These are phyloP conservation scores for Agrotis exclamationis DNA, from an alignment of 2,888 invertebrate species.

Conservation along the genomic window DNA sequence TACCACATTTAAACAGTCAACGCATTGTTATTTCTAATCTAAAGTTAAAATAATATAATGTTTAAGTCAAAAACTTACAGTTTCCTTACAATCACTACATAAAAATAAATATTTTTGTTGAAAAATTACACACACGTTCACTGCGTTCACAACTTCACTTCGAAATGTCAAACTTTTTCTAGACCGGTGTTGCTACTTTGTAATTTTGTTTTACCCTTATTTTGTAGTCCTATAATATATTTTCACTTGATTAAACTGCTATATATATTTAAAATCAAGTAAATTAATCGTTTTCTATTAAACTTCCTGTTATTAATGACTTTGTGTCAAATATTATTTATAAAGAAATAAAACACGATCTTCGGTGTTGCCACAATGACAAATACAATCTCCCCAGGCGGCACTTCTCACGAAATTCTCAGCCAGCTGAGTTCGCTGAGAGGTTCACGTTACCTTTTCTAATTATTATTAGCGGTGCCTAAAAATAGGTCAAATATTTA, in stretches of 20 bases:
- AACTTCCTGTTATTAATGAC: background rate
- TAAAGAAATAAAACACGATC: background rate
- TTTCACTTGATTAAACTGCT: background rate
- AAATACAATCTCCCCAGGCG: slow-evolving; percentile 66
- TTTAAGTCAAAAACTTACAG: slow-evolving; percentile 87
- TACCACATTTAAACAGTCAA: slow-evolving; percentile 20
- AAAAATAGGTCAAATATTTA: slow-evolving; percentile 90
- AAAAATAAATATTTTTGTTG: slow-evolving; percentile 80
- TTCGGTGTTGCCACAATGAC: slow-evolving; percentile 72
- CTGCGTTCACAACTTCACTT: slow-evolving; percentile 84
- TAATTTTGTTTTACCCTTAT: slow-evolving; percentile 62
- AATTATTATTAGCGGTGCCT: slow-evolving; percentile 89
- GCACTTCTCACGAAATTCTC: slow-evolving; percentile 72
- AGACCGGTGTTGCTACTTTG: slow-evolving; percentile 76
- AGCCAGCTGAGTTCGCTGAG: slow-evolving; percentile 83
- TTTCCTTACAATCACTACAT: slow-evolving; percentile 83
- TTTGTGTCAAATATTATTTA: background rate
- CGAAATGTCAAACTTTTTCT: slow-evolving; percentile 84
- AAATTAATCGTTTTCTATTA: background rate
- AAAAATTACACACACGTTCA: slow-evolving; percentile 87
- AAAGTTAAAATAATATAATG: slow-evolving; percentile 63
- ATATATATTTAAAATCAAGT: background rate
- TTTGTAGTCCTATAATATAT: background rate
- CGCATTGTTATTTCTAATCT: slow-evolving; percentile 49
- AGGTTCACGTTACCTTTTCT: slow-evolving; percentile 90